Evolutionary conservation across 2,888 invertebrate species (phyloP), one percentile per base, ranked within the genome.

Genomic region (Cantharis lateralis): DNA sequence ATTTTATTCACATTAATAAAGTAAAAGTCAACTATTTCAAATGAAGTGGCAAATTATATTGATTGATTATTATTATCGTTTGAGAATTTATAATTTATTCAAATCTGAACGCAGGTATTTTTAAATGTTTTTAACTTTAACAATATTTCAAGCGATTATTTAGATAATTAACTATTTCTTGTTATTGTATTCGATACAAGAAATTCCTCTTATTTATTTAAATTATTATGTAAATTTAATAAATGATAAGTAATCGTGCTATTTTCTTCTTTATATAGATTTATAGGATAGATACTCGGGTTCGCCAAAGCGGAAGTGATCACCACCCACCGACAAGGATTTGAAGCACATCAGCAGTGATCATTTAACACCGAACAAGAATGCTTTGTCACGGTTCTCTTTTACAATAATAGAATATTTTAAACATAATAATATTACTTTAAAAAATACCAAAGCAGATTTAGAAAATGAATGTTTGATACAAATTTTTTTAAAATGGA

Each of bases 211-310:
- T 18, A 64, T 64, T 20, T 63, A 63, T 10, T 20, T n/a, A 69
- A 10, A 61, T 61, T 16, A 79, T 80, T 79, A 80, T 80, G 81
- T 80, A 80, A 83, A 84, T 84, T 85, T 84, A 84, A 84, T 84
- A 83, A 82, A 83, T 83, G 84, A 83, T 84, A 85, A 85, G 85
- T 85, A 84, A 84, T 84, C 85, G 85, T 85, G 84, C 84, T 83
- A 82, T 84, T 85, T 85, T 83, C 84, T 84, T 82, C 83, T 83
- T 81, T 81, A 83, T 83, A 84, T 84, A 85, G 84, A 85, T 85
- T 85, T 85, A 84, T 84, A 80, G 48, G n/a, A 48, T 48, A 83
- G 83, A 82, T 83, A 84, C 84, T 83, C 83, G 82, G 80, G 83
- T 84, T 84, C 84, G 84, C 84, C 83, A 83, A 83, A 82, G 82